Conservation (phyloP, 2,113 vertebrate genomes). For the Zootoca vivipara region DNA sequence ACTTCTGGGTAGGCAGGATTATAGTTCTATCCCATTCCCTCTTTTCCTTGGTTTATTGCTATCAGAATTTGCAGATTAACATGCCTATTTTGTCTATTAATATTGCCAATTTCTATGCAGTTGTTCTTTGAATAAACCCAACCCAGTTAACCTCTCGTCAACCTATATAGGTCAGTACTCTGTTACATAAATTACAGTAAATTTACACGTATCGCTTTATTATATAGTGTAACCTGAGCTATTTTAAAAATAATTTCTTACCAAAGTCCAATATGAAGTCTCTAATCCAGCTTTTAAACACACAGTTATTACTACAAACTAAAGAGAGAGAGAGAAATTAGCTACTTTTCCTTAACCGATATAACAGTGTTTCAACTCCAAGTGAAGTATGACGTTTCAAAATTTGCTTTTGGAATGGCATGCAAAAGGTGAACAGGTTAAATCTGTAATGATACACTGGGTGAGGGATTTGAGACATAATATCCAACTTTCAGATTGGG, state of each 20-base stretch:
- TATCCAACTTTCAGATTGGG: too few relatives aligned
- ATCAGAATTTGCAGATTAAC: neutral
- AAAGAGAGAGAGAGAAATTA: slow-evolving; percentile 54
- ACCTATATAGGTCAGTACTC: neutral
- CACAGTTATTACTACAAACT: slow-evolving; percentile 99
- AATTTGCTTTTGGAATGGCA: neutral
- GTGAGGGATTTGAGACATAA: too few relatives aligned
- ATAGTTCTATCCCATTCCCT: neutral
- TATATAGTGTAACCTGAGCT: neutral
- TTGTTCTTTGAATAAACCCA: neutral
- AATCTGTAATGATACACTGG: too few relatives aligned
- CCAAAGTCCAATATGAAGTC: slow-evolving; percentile 97
- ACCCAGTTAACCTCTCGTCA: too few relatives aligned
- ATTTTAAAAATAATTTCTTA: slow-evolving; percentile 68
- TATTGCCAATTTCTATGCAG: neutral
- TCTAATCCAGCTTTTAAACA: slow-evolving; percentile 98
- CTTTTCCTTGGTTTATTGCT: neutral
- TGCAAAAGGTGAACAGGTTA: too few relatives aligned
- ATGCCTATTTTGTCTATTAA: neutral
- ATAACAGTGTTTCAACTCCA: neutral
- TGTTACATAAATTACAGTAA: neutral
- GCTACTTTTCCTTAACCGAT: slow-evolving; percentile 10
- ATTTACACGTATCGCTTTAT: neutral
- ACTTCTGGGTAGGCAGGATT: neutral
- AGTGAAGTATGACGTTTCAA: neutral